phyloP scores from a whole-genome alignment of 2,797 vertebrate genomes.

The Platyrinchus mystaceus region DNA sequence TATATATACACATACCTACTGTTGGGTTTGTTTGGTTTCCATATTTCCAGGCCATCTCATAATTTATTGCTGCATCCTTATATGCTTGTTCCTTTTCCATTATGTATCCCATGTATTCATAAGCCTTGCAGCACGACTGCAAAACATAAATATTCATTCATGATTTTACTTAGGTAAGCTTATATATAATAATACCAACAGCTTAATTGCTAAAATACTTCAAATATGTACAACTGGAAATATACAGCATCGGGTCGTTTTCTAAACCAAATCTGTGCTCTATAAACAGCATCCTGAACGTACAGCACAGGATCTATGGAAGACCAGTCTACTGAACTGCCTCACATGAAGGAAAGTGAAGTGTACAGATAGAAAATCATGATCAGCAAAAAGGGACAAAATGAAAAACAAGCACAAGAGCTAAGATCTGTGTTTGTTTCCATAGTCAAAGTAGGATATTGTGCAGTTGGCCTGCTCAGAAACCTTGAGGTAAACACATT shows the following conservation, averaged over 20 bases:
- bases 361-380: neutral
- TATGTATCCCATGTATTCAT: slow-evolving; percentile 97
- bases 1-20: slow-evolving; percentile 81
- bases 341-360: neutral
- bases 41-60: slow-evolving; percentile 97
- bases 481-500: neutral
- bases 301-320: neutral
- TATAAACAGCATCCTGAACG: neutral
- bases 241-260: neutral
- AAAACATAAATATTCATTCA: neutral
- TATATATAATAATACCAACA: neutral
- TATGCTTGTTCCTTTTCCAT: slow-evolving; percentile 98
- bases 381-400: neutral
- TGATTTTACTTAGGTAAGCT: neutral
- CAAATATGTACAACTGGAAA: neutral
- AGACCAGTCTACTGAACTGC: neutral
- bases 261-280: neutral
- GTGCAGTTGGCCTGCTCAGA: neutral
- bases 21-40: slow-evolving; percentile 90
- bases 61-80: slow-evolving; percentile 91
- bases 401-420: neutral
- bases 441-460: neutral
- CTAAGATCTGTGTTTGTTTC: neutral
- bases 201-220: neutral
- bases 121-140: slow-evolving; percentile 97